These are phyloP conservation scores for Podarcis raffonei DNA, from an alignment of 2,113 vertebrate genomes.

Conservation along the genomic window DNA sequence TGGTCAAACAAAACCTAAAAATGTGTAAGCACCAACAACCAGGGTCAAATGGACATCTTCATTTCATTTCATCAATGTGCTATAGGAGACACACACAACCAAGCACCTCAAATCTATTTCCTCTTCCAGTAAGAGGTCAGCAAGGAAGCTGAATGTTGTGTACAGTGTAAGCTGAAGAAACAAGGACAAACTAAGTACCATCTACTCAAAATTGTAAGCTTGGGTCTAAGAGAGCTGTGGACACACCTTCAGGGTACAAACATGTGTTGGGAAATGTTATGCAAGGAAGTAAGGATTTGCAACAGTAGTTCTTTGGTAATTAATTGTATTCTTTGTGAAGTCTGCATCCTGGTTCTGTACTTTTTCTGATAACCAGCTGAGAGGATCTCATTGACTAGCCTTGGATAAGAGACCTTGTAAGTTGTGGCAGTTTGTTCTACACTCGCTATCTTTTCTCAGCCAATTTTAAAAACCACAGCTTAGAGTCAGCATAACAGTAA, in stretches of 20 bases:
- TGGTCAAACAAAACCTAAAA: not conserved
- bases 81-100: not conserved
- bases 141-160: not conserved
- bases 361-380: not conserved
- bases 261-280: not conserved
- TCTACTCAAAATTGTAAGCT: not conserved
- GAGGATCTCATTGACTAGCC: not conserved
- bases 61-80: not conserved
- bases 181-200: not conserved
- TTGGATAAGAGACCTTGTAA: not conserved
- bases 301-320: not conserved
- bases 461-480: not conserved
- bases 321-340: not conserved
- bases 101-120: not conserved
- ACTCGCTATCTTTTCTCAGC: accelerated
- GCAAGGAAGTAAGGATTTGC: not conserved
- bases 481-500: not conserved
- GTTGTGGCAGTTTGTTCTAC: not conserved
- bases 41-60: not conserved
- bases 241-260: not conserved
- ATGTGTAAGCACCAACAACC: not conserved
- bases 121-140: not conserved
- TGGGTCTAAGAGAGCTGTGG: not conserved
- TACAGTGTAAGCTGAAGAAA: not conserved
- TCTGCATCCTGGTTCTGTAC: not conserved